Base-by-base conservation (phyloP, 2,888 invertebrate genomes). In the Ommatoiulus sabulosus region DNA sequence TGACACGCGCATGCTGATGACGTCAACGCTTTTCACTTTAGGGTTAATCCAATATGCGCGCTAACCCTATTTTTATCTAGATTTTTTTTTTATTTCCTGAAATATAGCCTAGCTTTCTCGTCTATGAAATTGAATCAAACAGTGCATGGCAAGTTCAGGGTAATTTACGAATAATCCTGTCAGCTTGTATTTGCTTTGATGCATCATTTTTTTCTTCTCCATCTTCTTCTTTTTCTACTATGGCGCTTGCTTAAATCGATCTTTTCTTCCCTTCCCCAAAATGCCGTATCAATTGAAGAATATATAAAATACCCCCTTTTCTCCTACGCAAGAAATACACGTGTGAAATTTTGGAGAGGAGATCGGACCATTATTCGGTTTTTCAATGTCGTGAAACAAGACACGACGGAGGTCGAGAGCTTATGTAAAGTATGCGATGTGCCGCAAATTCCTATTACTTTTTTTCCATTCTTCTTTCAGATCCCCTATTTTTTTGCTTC, bases 101-200 rank as follows among this genome's bases (percentile, higher is more conserved):
- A 63, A 63, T 63, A 63, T 63, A 63, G n/a, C 63, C 63, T 7
- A n/a, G 63, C 63, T 63, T 63, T 63, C n/a, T 63, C 63, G 63
- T 63, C 63, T 63, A 63, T 63, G 63, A 63, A 63, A 63, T 63
- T 63, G 63, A 63, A 63, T 63, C 63, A 63, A 63, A 63, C 63
- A 63, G 63, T 63, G 63, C 63, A n/a, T 63, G 63, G 63, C 63
- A 63, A 63, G 63, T 63, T 63, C 63, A 63, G 63, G 63, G 63
- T 63, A 63, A 63, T 63, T 63, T 63, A 63, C 63, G 63, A 63
- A 63, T 63, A 63, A 63, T 63, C 63, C 63, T 63, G 63, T 63
- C 63, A 63, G 63, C 63, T n/a, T 63, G 63, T 63, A 63, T 63
- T 63, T 63, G 63, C 63, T 63, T 63, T 63, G 63, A 63, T 63